Conservation (phyloP, 1,140 invertebrate species). For the Gryon sp. region DNA sequence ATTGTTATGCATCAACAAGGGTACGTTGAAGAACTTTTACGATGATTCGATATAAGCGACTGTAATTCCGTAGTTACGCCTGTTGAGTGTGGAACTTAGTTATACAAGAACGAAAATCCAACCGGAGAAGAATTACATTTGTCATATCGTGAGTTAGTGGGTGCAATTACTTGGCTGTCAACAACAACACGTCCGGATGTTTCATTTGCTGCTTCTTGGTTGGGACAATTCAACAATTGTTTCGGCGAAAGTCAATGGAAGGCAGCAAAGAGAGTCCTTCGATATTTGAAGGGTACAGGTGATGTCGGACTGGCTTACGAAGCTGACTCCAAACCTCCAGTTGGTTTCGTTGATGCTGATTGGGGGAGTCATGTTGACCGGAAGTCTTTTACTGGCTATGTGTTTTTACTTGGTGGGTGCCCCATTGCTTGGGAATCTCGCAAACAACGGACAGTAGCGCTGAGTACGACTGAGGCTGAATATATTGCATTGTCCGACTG, state of each 20-base stretch:
- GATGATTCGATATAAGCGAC: constrained; percentile 52
- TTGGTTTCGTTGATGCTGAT: constrained; percentile 38
- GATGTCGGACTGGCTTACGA: neutral
- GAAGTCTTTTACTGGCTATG: constrained; percentile 66
- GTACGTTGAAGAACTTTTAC: constrained; percentile 9
- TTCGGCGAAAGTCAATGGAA: constrained; percentile 62
- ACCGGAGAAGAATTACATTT: neutral
- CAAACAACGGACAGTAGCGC: constrained; percentile 28
- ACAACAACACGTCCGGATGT: constrained; percentile 70
- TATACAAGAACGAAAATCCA: neutral
- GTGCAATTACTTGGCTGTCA: constrained; percentile 68
- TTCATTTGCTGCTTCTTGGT: constrained; percentile 60
- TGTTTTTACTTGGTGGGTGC: constrained; percentile 57
- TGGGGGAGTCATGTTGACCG: constrained; percentile 35
- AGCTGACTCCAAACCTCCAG: neutral
- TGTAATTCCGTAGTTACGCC: constrained; percentile 55
- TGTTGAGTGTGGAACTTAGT: constrained; percentile 16
- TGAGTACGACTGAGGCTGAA: constrained; percentile 38
- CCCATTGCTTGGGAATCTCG: constrained; percentile 67
- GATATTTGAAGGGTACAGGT: constrained; percentile 62
- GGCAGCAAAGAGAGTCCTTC: too few relatives aligned
- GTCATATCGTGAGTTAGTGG: constrained; percentile 66
- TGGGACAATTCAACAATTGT: constrained; percentile 60
- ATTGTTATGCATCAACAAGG: constrained; percentile 26
- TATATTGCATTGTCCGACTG: constrained; percentile 57